Conservation (phyloP, 2,888 invertebrate genomes). For the Limulus polyphemus region DNA sequence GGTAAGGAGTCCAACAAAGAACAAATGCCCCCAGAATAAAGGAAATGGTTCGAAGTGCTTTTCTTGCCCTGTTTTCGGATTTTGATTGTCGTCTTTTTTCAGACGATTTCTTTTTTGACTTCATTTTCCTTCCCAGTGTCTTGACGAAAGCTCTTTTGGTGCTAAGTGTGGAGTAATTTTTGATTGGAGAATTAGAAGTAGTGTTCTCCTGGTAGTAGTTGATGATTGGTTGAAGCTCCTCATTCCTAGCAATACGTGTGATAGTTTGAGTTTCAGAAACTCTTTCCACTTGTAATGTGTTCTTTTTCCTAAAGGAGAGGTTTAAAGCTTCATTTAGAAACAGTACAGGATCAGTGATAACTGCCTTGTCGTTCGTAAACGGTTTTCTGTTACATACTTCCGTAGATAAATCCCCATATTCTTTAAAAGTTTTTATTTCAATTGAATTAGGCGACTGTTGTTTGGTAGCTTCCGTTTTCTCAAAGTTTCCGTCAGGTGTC, state of each 20-base stretch:
- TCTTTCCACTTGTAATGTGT: not conserved
- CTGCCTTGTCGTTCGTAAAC: too few relatives aligned
- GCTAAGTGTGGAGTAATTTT: conserved; percentile 2
- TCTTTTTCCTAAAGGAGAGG: too few relatives aligned
- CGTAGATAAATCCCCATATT: too few relatives aligned
- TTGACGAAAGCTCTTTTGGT: conserved; percentile 9
- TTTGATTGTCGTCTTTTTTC: conserved; percentile 70
- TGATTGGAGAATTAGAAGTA: not conserved
- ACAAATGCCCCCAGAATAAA: conserved; percentile 94
- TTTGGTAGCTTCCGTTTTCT: too few relatives aligned
- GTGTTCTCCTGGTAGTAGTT: conserved; percentile 7
- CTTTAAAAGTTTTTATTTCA: too few relatives aligned
- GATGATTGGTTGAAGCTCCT: conserved; percentile 21
- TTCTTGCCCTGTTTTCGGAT: conserved; percentile 94
- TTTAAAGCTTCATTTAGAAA: too few relatives aligned
- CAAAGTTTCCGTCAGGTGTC: too few relatives aligned
- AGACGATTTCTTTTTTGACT: not conserved
- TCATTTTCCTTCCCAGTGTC: conserved; percentile 21
- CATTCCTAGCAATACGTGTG: conserved; percentile 23
- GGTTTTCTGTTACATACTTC: too few relatives aligned
- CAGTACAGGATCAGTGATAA: too few relatives aligned
- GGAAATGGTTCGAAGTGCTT: conserved; percentile 94
- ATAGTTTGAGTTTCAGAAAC: conserved; percentile 44
- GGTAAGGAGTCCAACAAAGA: conserved; percentile 98
- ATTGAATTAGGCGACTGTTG: too few relatives aligned